These are phyloP conservation scores for Neodiprion virginianus DNA, from an alignment of 1,140 invertebrate species.

Conservation along the genomic window DNA sequence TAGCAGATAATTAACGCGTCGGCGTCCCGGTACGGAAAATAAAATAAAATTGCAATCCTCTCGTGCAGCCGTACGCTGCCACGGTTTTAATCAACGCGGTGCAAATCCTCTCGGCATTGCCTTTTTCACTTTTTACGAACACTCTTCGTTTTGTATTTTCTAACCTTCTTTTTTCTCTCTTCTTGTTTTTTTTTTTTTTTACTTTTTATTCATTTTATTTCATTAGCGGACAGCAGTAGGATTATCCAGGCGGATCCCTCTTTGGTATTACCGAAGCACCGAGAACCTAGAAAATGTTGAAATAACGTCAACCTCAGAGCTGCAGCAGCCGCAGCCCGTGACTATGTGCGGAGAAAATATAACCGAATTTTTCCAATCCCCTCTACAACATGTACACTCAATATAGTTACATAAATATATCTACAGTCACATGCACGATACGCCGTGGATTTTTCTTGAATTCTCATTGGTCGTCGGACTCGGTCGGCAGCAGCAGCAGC, in stretches of 20 bases:
- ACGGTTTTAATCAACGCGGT: slow-evolving; percentile 57
- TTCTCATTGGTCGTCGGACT: no score
- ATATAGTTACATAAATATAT: background rate
- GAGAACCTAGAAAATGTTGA: slow-evolving; percentile 53
- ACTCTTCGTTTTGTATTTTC: slow-evolving; percentile 29
- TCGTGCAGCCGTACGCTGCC: slow-evolving; percentile 45
- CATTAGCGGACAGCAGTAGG: slow-evolving; percentile 57
- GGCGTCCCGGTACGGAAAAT: background rate
- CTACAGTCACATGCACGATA: background rate
- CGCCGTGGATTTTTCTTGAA: background rate
- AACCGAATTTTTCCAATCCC: slow-evolving; percentile 3
- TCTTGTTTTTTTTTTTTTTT: background rate
- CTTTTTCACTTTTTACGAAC: slow-evolving; percentile 37
- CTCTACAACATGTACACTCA: background rate
- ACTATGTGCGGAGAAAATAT: background rate
- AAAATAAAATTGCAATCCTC: slow-evolving; percentile 21
- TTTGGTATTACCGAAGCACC: slow-evolving; percentile 55
- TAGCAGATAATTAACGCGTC: no score
- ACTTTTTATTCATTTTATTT: slow-evolving; percentile 49
- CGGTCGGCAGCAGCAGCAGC: no score
- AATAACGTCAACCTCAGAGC: background rate
- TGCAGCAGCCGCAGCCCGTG: background rate
- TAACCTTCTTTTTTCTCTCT: background rate
- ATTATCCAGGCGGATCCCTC: slow-evolving; percentile 49
- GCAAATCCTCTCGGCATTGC: slow-evolving; percentile 51